Base-by-base conservation (phyloP, 1,140 invertebrate genomes). In the Proales similis region DNA sequence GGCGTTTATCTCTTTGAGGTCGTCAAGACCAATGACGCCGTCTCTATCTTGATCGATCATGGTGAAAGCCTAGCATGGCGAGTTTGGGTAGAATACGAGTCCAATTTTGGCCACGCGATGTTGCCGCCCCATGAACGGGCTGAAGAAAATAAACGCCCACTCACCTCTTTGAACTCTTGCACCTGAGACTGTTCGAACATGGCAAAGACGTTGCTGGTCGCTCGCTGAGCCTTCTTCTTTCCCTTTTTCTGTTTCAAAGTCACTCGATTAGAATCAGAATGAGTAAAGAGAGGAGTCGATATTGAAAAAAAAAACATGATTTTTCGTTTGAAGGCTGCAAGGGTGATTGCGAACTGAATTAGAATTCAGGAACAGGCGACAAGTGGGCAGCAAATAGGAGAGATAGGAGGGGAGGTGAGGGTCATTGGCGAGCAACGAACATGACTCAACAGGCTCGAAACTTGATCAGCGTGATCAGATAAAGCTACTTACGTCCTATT, bases 81-180 rank as follows among this genome's bases (percentile, higher is more conserved):
- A n/a, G n/a, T n/a, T n/a, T n/a, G n/a, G n/a, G n/a, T n/a, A 42
- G 9, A 14, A 11, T 14, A 42, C 48, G 19, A 49, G 46, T 14
- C 12, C 6, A 6, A 42, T 22, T 19, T 27, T 42, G 46, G 30
- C 48, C 46, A 27, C 7, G 14, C 7, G 33, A 46, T 9, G 33
- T 46, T 46, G 14, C 43, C 7, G 9, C 12, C 9, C 14, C 19
- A 19, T 29, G 19, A 12, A 7, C 43, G 19, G 43, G 14, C 9
- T 7, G 27, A 24, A 38, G 29, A 2, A n/a, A 38, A 38, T 27
- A 38, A 26, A 48, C 33, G 33, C 22, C 39, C 17, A 60, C 81
- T 81, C 74, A 89, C 87, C 86, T 86, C 88, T 87, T 84, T 91
- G 86, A 67, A 92, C 76, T 92, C 86, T 66, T 76, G 74, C 64